Base-by-base conservation (phyloP, 2,797 vertebrate genomes). In the Smutsia temminckii region DNA sequence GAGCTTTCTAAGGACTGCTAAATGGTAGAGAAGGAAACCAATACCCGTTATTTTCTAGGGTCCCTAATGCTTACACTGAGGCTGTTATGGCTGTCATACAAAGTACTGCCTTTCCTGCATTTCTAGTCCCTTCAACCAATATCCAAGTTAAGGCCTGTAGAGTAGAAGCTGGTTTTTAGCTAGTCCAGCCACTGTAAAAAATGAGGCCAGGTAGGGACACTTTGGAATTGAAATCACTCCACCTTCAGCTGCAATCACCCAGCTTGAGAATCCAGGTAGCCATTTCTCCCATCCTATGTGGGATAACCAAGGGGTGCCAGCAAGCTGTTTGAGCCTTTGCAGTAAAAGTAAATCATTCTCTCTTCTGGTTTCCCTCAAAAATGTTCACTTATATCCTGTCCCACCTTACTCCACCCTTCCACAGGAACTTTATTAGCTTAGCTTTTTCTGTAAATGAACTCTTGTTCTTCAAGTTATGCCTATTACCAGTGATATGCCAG, bases 141-240 rank as follows among this genome's bases (percentile, higher is more conserved):
- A 55, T 89, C 34, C 12, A 34, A 55, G 32, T 68, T 66, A 78
- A 69, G 8, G 46, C 59, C 16, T 83, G 61, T 78, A 78, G 55
- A 46, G 46, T 17, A 25, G 25, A 95, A 85, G 57, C 34, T 94
- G 68, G 18, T 86, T 87, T 80, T 79, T n/a, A 93, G 61, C 71
- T 69, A 95, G 66, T 42, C 42, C 25, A 51, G 27, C n/a, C 46
- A 93, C 55, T 85, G 29, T 25, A 68, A 88, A 93, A 79, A 93
- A 29, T 7, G n/a, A 90, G 59, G 77, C 27, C 16, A 37, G 29
- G 25, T 57, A 53, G 77, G 75, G 46, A 16, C 29, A 80, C 27
- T n/a, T 17, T 85, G 78, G 34, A 88, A 29, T 40, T 32, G 34
- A 90, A 78, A 46, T 46, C 46, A 11, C 75, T 94, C 42, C 27